A percentile compares a stretch with the other conserved stretches of the same genome.
Conservation (phyloP, 2,888 invertebrate species). For the Odontothrips loti region DNA sequence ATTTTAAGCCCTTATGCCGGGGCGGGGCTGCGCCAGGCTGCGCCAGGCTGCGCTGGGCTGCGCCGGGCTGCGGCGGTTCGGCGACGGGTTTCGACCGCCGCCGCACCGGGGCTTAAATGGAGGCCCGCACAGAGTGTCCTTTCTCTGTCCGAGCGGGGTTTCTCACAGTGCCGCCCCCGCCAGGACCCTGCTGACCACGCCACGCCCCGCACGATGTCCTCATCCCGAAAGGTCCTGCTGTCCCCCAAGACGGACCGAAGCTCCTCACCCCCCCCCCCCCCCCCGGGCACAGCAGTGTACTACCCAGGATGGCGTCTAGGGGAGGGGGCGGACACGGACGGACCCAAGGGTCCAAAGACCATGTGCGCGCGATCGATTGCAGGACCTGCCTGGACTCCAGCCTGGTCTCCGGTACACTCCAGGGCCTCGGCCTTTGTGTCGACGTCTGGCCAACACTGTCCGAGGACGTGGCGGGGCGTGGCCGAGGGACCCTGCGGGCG, state of each 20-base stretch:
- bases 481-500: not conserved
- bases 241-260: not conserved
- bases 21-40: too few relatives aligned
- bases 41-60: too few relatives aligned
- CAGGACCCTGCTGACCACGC: not conserved
- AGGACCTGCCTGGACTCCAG: conserved; percentile 24
- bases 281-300: not conserved
- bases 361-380: conserved; percentile 18
- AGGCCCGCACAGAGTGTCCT: too few relatives aligned
- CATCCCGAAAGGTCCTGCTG: conserved; percentile 11
- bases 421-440: conserved; percentile 3
- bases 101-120: too few relatives aligned
- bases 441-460: not conserved
- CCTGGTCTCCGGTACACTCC: not conserved
- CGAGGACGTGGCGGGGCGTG: not conserved
- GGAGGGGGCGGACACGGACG: too few relatives aligned
- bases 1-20: too few relatives aligned
- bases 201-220: not conserved
- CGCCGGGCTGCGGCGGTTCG: too few relatives aligned
- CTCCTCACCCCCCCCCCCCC: not conserved
- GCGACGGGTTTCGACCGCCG: too few relatives aligned
- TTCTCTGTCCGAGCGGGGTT: not conserved
- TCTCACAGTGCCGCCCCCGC: not conserved
- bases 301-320: too few relatives aligned
- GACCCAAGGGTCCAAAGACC: not conserved